A percentile compares a stretch with the other conserved stretches of the same genome.
Conservation (phyloP, 2,113 vertebrate species). For the Plecturocebus donacophilus region DNA sequence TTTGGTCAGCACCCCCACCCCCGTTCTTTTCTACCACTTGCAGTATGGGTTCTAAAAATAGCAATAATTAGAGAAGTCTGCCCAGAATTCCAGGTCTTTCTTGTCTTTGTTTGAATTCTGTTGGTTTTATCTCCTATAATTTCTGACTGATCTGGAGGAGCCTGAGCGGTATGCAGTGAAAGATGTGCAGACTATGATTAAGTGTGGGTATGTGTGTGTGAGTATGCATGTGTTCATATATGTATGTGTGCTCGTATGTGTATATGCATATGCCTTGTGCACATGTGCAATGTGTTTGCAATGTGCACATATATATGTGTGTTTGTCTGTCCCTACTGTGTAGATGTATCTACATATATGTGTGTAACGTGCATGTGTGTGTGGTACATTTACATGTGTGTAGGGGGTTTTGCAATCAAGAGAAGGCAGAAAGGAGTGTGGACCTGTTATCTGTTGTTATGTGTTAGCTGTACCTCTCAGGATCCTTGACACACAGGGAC, state of each 20-base stretch:
- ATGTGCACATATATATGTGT: neutral
- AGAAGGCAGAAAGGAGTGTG: neutral
- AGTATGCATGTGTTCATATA: neutral
- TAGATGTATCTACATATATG: neutral
- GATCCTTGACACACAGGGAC: neutral
- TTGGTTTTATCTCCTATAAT: conserved; percentile 61
- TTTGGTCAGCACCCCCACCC: neutral
- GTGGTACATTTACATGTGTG: neutral
- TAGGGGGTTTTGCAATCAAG: neutral
- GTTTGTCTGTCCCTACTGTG: neutral
- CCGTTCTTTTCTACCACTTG: neutral
- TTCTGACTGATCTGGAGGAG: conserved; percentile 46
- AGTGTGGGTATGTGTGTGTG: neutral
- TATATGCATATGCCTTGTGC: too few relatives aligned
- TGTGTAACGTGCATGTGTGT: neutral
- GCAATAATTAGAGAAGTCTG: conserved; percentile 60
- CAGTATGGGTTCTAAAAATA: conserved; percentile 65
- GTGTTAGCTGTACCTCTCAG: neutral
- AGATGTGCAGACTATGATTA: neutral
- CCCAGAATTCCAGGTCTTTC: conserved; percentile 35
- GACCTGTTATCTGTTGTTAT: neutral
- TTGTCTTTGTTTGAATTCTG: conserved; percentile 65
- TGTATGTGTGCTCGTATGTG: neutral
- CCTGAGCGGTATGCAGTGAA: neutral
- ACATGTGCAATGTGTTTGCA: neutral